Base-by-base conservation (phyloP, 2,888 invertebrate species). In the Drosophila peninsularis region DNA sequence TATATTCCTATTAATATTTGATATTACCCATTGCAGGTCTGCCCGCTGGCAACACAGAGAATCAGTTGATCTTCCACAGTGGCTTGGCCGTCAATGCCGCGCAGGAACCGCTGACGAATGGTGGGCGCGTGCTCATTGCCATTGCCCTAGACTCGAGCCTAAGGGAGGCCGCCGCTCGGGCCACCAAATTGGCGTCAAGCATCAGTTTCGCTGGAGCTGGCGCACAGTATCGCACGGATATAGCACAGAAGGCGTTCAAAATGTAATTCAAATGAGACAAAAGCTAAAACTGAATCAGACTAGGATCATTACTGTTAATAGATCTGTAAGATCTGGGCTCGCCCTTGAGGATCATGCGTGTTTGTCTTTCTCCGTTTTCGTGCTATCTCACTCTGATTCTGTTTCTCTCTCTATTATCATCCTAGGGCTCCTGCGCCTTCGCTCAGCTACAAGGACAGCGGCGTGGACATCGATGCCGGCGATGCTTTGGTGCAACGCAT, bases 381-480 rank as follows among this genome's bases (percentile, higher is more conserved):
- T 10, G 4, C 17, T 11, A 14, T 1, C 19, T 3, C 17, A 6
- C 7, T 52, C 24, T 24, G 39, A 41, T 36, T 36, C 0, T 11
- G 3, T 1, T 24, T 2, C 27, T 32, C 11, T 24, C 5, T 30
- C 47, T 11, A 3, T 11, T 17, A 2, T 7, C 30, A 27, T 21
- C 5, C 0, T 9, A 76, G 76, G 53, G 3, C 42, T 9, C 50
- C 68, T 5, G 36, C 32, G 10, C 54, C 82, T 5, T 81, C 86
- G 14, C 94, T 97, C 37, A 97, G 98, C 0, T 99, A 99, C 93
- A 96, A 97, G 74, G 95, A 95, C 89, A 95, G 96, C 85, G 99
- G 99, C 0, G 99, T 99, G 2, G 97, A 98, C 91, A 99, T 99
- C 76, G 95, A 95, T 78, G 98, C 98, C 1, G 99, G 98, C 0